Conservation (phyloP, 2,797 vertebrate species). For the Gymnopithys bicolor region DNA sequence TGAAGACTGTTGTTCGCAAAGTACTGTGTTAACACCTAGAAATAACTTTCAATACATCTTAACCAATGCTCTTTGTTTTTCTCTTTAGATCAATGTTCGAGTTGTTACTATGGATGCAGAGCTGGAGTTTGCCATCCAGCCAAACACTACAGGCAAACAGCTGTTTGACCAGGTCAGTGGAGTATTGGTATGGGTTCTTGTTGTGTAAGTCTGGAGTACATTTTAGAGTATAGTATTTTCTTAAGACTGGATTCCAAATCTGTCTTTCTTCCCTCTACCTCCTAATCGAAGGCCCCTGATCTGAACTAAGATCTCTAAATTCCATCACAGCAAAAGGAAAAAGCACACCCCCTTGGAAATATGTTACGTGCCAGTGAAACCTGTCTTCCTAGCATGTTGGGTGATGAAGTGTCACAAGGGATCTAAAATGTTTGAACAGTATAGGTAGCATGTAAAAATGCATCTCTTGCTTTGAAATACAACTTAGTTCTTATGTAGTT, state of each 20-base stretch:
- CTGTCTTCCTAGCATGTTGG: not conserved
- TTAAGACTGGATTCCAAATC: not conserved
- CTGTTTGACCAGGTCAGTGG: constrained; percentile 95
- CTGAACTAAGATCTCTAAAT: not conserved
- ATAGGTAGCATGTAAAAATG: not conserved
- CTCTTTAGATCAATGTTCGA: constrained; percentile 90
- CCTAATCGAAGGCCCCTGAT: not conserved
- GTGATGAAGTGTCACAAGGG: not conserved
- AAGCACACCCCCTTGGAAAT: not conserved
- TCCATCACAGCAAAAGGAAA: not conserved
- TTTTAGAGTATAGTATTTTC: not conserved
- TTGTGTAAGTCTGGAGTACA: not conserved
- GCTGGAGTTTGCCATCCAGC: constrained; percentile 98
- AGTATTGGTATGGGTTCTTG: not conserved
- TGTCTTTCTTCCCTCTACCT: not conserved
- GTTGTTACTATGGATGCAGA: constrained; percentile 98
- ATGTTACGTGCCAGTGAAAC: not conserved
- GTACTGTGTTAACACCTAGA: not conserved
- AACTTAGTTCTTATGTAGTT: not conserved
- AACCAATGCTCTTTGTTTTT: constrained; percentile 50
- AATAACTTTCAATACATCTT: not conserved
- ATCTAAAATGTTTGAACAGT: not conserved
- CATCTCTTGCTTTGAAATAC: not conserved
- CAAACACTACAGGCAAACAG: constrained; percentile 94
- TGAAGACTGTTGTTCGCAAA: not conserved